phyloP scores from a whole-genome alignment of 2,888 invertebrate species.

The Habroteleia sp. region DNA sequence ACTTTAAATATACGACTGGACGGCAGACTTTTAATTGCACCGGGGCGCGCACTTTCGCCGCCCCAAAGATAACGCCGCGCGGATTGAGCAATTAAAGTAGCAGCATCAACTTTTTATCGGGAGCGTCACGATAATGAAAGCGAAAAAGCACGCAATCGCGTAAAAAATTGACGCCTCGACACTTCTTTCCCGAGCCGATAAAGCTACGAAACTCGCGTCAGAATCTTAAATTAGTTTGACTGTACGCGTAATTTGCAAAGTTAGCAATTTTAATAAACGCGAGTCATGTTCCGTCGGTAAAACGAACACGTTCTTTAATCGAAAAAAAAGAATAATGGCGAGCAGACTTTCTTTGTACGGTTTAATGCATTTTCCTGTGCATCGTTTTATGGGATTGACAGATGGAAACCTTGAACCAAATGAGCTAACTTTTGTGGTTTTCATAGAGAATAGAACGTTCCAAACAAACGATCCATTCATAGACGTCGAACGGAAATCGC shows the following conservation, averaged over 20 bases:
- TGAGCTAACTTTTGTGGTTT: constrained; percentile 45
- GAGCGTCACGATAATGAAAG: constrained; percentile 41
- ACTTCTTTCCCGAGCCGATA: constrained; percentile 15
- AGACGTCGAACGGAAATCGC: constrained; percentile 70
- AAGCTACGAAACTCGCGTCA: not conserved
- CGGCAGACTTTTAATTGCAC: constrained; percentile 77
- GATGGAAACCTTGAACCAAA: constrained; percentile 42
- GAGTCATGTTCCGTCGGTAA: too few species aligned
- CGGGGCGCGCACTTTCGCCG: constrained; percentile 59
- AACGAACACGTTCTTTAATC: too few species aligned
- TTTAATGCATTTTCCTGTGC: constrained; percentile 11
- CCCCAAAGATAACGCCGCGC: constrained; percentile 59
- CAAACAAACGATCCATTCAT: constrained; percentile 66
- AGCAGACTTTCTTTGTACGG: constrained; percentile 1
- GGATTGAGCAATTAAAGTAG: constrained; percentile 57
- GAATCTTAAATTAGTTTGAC: not conserved
- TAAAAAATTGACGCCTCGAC: constrained; percentile 17
- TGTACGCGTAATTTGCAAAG: too few species aligned
- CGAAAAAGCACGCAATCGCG: constrained; percentile 55
- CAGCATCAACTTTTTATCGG: constrained; percentile 62
- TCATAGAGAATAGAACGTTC: constrained; percentile 37
- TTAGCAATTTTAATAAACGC: too few species aligned
- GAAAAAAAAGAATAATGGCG: too few species aligned
- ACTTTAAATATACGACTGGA: constrained; percentile 64
- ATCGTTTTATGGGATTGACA: constrained; percentile 2